Conservation (phyloP, 2,113 vertebrate genomes). For the Mormyrus iriodes region DNA sequence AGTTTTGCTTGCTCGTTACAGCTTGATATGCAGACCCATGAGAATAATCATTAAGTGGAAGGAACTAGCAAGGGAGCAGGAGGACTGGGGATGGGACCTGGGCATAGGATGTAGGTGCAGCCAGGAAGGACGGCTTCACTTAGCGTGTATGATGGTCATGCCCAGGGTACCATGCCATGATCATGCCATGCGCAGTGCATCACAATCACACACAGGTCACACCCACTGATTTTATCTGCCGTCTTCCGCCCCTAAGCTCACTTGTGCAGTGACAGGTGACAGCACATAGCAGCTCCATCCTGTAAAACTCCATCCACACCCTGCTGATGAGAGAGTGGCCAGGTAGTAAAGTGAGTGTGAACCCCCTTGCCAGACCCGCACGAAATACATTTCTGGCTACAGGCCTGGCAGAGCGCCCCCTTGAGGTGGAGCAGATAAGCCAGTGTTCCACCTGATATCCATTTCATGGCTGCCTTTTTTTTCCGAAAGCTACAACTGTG, state of each 20-base stretch:
- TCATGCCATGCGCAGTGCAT: no score
- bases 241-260: background rate
- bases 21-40: background rate
- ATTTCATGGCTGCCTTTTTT: background rate
- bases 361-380: background rate
- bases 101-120: background rate
- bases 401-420: background rate
- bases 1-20: constrained; percentile 4
- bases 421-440: background rate
- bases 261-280: background rate
- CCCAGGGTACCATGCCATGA: background rate
- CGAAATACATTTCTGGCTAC: background rate
- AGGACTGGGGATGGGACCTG: background rate
- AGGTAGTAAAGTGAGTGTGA: background rate
- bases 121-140: background rate
- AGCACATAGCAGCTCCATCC: background rate
- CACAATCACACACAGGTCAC: no score
- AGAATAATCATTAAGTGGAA: no score
- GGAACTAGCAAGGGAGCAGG: background rate
- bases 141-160: background rate
- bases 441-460: background rate
- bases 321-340: background rate
- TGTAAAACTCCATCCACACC: background rate
- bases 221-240: background rate
- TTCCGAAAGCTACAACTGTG: background rate